These are phyloP conservation scores for Hyla sarda DNA, from an alignment of 2,113 vertebrate species.

Conservation along the genomic window DNA sequence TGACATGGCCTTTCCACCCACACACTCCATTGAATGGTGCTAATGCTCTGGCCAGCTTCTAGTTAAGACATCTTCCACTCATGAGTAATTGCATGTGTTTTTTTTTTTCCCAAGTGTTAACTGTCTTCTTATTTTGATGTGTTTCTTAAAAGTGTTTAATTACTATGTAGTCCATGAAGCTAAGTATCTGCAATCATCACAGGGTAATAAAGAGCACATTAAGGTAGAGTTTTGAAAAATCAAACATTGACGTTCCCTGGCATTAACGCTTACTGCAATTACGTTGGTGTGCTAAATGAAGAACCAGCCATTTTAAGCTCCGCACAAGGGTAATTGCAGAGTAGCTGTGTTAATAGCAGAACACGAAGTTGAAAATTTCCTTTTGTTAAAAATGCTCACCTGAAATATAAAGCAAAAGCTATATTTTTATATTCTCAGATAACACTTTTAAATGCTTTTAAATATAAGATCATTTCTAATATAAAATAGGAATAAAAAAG, in stretches of 20 bases:
- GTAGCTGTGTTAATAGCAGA: conserved; percentile 10
- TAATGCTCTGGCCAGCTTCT: background rate
- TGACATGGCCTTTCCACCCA: background rate
- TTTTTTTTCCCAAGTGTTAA: conserved; percentile 23
- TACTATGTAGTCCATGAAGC: conserved; percentile 20
- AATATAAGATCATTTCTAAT: background rate
- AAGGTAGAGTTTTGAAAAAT: conserved; percentile 39
- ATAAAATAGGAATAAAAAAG: background rate
- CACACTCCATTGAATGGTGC: background rate
- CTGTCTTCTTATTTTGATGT: conserved; percentile 49
- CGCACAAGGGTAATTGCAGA: conserved; percentile 39
- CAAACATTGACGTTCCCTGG: conserved; percentile 49
- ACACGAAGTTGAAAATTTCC: background rate
- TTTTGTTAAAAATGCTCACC: conserved; percentile 23
- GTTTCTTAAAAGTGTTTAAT: conserved; percentile 55
- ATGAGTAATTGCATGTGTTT: conserved; percentile 32
- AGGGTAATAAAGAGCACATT: conserved; percentile 41
- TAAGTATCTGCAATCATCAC: conserved; percentile 47
- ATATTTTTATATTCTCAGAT: background rate
- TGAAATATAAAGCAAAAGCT: background rate
- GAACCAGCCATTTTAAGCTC: conserved; percentile 22
- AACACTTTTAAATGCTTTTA: background rate
- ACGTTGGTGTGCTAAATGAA: conserved; percentile 35
- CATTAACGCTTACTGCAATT: conserved; percentile 48
- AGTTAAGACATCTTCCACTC: background rate